A percentile compares a stretch with the other conserved stretches of the same genome.
phyloP scores from a whole-genome alignment of 2,113 vertebrate species.

The Vanacampus margaritifer region DNA sequence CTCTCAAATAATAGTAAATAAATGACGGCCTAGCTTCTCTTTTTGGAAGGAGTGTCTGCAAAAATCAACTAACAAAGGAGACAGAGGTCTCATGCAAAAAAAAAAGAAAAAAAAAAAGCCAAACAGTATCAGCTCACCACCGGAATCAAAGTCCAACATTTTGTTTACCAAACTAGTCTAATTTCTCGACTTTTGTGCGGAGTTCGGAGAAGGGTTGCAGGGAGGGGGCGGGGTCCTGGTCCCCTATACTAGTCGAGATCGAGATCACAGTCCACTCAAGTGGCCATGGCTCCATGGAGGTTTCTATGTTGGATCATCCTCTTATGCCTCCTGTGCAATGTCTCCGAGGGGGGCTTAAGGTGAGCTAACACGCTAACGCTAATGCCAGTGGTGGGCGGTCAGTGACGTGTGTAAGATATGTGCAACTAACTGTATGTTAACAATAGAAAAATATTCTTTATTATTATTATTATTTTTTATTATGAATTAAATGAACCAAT shows the following conservation, averaged over 20 bases:
- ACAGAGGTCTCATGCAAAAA: background rate
- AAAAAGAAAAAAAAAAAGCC: too few species aligned
- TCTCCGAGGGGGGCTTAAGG: background rate
- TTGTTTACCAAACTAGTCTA: background rate
- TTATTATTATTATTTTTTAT: too few species aligned
- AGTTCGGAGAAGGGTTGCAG: background rate
- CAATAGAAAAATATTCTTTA: too few species aligned
- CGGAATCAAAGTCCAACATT: background rate
- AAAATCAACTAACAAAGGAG: background rate
- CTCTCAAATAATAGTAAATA: background rate
- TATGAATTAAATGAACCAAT: too few species aligned
- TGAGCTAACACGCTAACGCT: background rate
- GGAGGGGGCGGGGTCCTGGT: background rate
- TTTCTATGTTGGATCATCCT: background rate
- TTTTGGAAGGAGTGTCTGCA: background rate
- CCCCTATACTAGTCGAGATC: background rate
- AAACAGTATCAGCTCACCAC: background rate
- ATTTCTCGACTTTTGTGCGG: background rate
- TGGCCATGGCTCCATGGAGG: background rate
- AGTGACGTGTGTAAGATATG: background rate
- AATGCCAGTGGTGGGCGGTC: background rate
- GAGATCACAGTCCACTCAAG: background rate
- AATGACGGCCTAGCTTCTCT: background rate
- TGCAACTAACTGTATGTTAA: too few species aligned
- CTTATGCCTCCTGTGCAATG: background rate